Evolutionary conservation across 2,888 invertebrate species (phyloP).

Genomic region (Drosophila meridionalis): DNA sequence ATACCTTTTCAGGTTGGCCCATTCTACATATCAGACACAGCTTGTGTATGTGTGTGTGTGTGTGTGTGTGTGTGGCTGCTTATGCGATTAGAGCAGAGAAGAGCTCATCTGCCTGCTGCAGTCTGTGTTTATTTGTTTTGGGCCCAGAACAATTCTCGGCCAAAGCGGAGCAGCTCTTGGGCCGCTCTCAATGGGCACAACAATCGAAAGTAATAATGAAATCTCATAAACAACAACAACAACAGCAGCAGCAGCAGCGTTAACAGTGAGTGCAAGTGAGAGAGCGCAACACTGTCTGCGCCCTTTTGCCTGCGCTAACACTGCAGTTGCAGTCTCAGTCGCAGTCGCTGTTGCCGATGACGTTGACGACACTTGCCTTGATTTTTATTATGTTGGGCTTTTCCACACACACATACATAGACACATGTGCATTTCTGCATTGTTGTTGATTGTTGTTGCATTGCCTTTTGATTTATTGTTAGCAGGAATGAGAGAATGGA

Average conservation of each 20-base stretch:
- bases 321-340: constrained; percentile 4
- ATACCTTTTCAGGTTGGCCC: constrained; percentile 57
- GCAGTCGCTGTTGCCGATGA: constrained; percentile 8
- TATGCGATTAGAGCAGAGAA: constrained; percentile 68
- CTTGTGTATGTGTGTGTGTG: background rate
- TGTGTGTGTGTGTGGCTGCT: constrained; percentile 56
- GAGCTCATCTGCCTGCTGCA: constrained; percentile 43
- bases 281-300: constrained; percentile 6
- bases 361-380: constrained; percentile 75
- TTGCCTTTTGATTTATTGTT: constrained; percentile 76
- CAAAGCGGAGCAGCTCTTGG: constrained; percentile 38
- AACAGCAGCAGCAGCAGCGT: background rate
- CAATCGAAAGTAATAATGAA: constrained; percentile 80
- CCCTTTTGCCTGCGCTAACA: constrained; percentile 35
- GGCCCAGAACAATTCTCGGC: constrained; percentile 46
- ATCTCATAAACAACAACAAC: constrained; percentile 66
- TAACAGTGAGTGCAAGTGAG: constrained; percentile 6
- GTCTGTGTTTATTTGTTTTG: constrained; percentile 75
- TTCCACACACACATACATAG: constrained; percentile 28
- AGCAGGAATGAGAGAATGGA: constrained; percentile 60
- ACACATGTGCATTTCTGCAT: constrained; percentile 44
- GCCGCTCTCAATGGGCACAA: constrained; percentile 66
- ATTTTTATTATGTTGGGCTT: constrained; percentile 74
- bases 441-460: constrained; percentile 49
- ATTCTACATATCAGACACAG: constrained; percentile 34